Evolutionary conservation across 2,888 invertebrate species (phyloP).

Genomic region (Fissipunctia ypsillon): DNA sequence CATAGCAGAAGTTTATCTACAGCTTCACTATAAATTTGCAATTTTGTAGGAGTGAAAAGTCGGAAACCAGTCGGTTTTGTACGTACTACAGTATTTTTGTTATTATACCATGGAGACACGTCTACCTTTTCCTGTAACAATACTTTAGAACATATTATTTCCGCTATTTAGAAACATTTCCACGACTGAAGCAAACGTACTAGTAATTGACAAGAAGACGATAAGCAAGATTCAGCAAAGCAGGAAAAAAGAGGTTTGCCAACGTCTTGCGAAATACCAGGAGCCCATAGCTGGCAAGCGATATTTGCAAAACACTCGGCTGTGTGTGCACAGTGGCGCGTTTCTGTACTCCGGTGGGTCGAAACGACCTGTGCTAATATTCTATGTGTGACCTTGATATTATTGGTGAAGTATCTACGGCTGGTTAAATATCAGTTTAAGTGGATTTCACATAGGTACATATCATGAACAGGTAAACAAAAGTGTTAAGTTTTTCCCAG

Average conservation of each 20-base stretch:
- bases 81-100: neutral
- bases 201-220: slow-evolving; percentile 2
- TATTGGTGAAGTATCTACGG: slow-evolving; percentile 1
- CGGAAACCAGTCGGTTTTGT: neutral
- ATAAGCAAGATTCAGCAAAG: slow-evolving; percentile 21
- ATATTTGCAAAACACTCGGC: slow-evolving; percentile 62
- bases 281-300: slow-evolving; percentile 56
- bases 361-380: slow-evolving; percentile 28
- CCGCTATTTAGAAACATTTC: neutral
- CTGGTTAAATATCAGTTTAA: slow-evolving; percentile 15
- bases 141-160: neutral
- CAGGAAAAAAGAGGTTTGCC: slow-evolving; percentile 48
- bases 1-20: neutral
- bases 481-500: neutral
- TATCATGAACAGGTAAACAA: neutral
- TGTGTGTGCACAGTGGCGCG: slow-evolving; percentile 53
- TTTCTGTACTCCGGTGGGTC: slow-evolving; percentile 36
- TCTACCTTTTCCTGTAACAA: neutral
- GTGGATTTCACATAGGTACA: neutral
- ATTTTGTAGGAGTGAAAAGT: neutral
- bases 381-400: slow-evolving; percentile 7
- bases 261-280: slow-evolving; percentile 64
- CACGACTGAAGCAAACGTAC: neutral
- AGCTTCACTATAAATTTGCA: neutral
- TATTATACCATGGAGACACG: neutral